Percentiles rank a stretch among this genome's conserved stretches.
Conservation (phyloP, 2,888 invertebrate genomes). For the Geotrupes spiniger region DNA sequence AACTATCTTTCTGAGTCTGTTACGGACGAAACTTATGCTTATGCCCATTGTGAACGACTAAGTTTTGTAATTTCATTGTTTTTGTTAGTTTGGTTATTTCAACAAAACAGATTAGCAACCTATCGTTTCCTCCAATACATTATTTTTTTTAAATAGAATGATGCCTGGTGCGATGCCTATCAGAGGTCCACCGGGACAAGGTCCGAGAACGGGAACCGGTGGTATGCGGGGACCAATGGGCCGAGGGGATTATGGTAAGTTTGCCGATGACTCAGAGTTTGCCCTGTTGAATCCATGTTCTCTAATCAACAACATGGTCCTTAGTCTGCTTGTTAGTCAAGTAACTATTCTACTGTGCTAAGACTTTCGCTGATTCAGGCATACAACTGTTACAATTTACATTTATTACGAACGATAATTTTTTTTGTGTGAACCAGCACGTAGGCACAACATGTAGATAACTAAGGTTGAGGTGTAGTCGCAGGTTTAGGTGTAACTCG, state of each 20-base stretch:
- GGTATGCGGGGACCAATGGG: conserved; percentile 72
- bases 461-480: conserved; percentile 15
- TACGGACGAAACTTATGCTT: no score
- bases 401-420: conserved; percentile 7
- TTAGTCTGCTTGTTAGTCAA: conserved; percentile 43
- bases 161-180: conserved; percentile 63
- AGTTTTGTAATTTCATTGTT: no score
- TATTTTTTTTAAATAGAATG: conserved; percentile 51
- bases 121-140: no score
- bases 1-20: no score
- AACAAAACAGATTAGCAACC: no score
- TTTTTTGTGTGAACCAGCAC: conserved; percentile 5
- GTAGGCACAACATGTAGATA: background rate
- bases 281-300: conserved; percentile 13
- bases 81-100: no score
- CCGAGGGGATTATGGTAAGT: conserved; percentile 89
- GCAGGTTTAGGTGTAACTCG: conserved; percentile 7
- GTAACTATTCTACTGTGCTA: conserved; percentile 47
- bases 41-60: no score
- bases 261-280: conserved; percentile 13
- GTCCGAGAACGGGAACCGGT: conserved; percentile 52
- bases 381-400: conserved; percentile 14
- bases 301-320: conserved; percentile 29
- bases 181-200: conserved; percentile 53
- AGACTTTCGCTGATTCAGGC: conserved; percentile 26